These are phyloP conservation scores for Odontesthes bonariensis DNA, from an alignment of 2,113 vertebrate genomes.

Conservation along the genomic window DNA sequence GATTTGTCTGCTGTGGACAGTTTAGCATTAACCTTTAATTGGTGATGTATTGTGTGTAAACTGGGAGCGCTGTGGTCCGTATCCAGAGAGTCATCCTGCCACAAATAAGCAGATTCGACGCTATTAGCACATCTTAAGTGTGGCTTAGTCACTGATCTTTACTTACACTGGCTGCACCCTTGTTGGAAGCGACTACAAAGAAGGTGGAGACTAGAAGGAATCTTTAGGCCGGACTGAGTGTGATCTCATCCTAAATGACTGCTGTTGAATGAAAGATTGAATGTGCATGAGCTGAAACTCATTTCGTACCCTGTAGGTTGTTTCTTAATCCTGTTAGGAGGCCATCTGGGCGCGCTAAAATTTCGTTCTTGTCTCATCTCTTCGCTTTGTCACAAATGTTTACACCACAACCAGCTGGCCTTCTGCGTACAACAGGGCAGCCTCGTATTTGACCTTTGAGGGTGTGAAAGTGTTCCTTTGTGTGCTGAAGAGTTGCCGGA, in stretches of 20 bases:
- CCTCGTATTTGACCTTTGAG: constrained; percentile 47
- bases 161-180: constrained; percentile 13
- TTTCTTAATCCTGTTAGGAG: constrained; percentile 32
- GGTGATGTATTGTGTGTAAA: constrained; percentile 77
- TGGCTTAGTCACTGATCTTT: constrained; percentile 63
- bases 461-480: constrained; percentile 48
- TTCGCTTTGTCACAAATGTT: constrained; percentile 25
- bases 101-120: constrained; percentile 64
- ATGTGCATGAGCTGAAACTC: constrained; percentile 30
- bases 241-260: background rate
- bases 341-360: constrained; percentile 35
- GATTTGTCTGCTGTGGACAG: constrained; percentile 39
- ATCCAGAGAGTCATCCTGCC: constrained; percentile 49
- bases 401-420: constrained; percentile 25
- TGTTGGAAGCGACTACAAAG: constrained; percentile 8
- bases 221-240: background rate
- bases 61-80: constrained; percentile 35
- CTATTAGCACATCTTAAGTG: constrained; percentile 45
- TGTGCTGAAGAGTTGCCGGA: constrained; percentile 48
- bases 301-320: constrained; percentile 36
- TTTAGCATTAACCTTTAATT: constrained; percentile 83
- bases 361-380: constrained; percentile 22
- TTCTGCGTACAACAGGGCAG: constrained; percentile 29
- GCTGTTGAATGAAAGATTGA: constrained; percentile 19
- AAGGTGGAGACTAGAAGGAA: background rate